phyloP scores from a whole-genome alignment of 2,888 invertebrate species.

The Ligdia adustata region DNA sequence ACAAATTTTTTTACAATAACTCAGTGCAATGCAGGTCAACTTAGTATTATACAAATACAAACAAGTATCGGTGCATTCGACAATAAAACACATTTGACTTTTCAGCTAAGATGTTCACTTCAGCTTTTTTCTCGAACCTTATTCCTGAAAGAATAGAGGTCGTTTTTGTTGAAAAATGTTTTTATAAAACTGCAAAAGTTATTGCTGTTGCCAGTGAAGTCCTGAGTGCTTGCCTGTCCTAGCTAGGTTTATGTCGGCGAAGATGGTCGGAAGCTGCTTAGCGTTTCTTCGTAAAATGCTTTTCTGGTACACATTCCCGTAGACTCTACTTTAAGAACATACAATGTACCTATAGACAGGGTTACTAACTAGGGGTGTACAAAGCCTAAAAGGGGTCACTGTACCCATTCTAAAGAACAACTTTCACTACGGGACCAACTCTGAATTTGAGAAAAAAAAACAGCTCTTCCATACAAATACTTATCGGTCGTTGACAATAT shows the following conservation, averaged over 20 bases:
- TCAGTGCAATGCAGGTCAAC: slow-evolving; percentile 42
- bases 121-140: slow-evolving; percentile 27
- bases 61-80: slow-evolving; percentile 40
- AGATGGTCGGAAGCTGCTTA: slow-evolving; percentile 71
- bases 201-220: slow-evolving; percentile 48
- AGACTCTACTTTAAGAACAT: slow-evolving; percentile 26
- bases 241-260: slow-evolving; percentile 70
- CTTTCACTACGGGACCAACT: too few species aligned
- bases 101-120: slow-evolving; percentile 20
- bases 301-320: slow-evolving; percentile 45
- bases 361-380: too few species aligned
- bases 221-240: slow-evolving; percentile 71
- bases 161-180: slow-evolving; percentile 17
- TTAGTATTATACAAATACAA: slow-evolving; percentile 37
- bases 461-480: too few species aligned
- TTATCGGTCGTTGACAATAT: too few species aligned
- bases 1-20: too few species aligned
- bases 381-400: too few species aligned
- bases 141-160: slow-evolving; percentile 43
- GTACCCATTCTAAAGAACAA: too few species aligned
- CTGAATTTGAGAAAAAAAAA: too few species aligned
- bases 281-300: slow-evolving; percentile 71
- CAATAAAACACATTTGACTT: slow-evolving; percentile 34
- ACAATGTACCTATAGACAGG: too few species aligned
- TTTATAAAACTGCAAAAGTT: slow-evolving; percentile 25